These are phyloP conservation scores for Proales similis DNA, from an alignment of 1,140 invertebrate species.

Conservation along the genomic window DNA sequence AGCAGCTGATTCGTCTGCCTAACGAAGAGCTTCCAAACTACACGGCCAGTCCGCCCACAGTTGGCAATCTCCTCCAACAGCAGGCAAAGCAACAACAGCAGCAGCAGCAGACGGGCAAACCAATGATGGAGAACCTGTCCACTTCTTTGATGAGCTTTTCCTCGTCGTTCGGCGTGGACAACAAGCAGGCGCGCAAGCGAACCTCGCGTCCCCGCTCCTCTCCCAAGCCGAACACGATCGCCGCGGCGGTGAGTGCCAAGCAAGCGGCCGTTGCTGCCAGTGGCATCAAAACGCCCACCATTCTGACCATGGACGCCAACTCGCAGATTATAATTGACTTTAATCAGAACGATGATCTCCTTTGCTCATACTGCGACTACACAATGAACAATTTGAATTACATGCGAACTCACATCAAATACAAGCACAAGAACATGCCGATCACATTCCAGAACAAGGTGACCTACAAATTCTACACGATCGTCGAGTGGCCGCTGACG, in stretches of 20 bases:
- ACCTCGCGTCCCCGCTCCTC: background rate
- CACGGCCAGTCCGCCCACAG: slow-evolving; percentile 27
- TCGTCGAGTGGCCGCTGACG: slow-evolving; percentile 31
- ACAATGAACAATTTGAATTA: slow-evolving; percentile 37
- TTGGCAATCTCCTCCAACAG: slow-evolving; percentile 15
- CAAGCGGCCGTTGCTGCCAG: background rate
- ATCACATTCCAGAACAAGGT: slow-evolving; percentile 35
- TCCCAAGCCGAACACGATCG: slow-evolving; percentile 5
- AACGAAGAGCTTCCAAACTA: slow-evolving; percentile 35
- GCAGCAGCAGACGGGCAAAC: background rate
- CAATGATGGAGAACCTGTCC: background rate
- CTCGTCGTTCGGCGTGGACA: background rate
- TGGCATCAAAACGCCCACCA: slow-evolving; percentile 31
- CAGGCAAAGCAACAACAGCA: background rate
- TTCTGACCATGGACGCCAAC: slow-evolving; percentile 32
- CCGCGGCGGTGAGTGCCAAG: slow-evolving; percentile 1
- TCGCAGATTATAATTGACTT: slow-evolving; percentile 36
- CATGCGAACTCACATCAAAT: slow-evolving; percentile 37
- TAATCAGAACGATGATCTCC: slow-evolving; percentile 32
- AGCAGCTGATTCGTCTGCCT: slow-evolving; percentile 16
- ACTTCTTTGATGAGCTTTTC: background rate
- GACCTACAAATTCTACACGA: slow-evolving; percentile 22
- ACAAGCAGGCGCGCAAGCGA: background rate
- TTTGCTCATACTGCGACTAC: slow-evolving; percentile 33
- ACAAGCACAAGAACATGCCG: slow-evolving; percentile 35